Percentiles rank a stretch among this genome's conserved stretches.
Conservation (phyloP, 2,113 vertebrate species). For the Calidris pugnax region DNA sequence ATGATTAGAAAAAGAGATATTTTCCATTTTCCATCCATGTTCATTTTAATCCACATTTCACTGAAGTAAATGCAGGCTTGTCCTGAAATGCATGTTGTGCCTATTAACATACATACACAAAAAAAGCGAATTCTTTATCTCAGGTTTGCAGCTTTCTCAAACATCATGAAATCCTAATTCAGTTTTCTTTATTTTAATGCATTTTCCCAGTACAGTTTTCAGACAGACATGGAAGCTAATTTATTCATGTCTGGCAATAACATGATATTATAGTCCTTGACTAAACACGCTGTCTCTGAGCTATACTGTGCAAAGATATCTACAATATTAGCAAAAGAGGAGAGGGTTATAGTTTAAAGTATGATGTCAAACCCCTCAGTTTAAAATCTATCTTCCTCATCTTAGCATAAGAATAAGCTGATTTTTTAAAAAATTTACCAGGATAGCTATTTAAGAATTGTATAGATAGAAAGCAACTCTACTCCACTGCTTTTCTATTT, state of each 20-base stretch:
- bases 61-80: background rate
- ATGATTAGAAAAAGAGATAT: constrained; percentile 14
- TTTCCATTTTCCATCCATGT: background rate
- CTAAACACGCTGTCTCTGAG: background rate
- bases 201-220: constrained; percentile 1
- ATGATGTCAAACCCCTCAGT: background rate
- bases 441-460: background rate
- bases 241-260: background rate
- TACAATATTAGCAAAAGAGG: background rate
- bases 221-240: background rate
- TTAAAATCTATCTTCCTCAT: background rate
- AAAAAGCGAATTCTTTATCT: constrained; percentile 35
- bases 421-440: background rate
- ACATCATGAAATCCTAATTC: constrained; percentile 39
- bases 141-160: constrained; percentile 48
- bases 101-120: background rate
- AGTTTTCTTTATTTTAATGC: constrained; percentile 47
- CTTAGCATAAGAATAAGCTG: background rate
- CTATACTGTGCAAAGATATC: background rate
- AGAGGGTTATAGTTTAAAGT: background rate
- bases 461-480: background rate
- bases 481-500: background rate
- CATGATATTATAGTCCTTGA: background rate
- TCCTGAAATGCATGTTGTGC: background rate
- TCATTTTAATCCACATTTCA: background rate